These are phyloP conservation scores for Patiria miniata DNA, from an alignment of 35 echinoderm and acorn worm genomes.

Conservation along the genomic window DNA sequence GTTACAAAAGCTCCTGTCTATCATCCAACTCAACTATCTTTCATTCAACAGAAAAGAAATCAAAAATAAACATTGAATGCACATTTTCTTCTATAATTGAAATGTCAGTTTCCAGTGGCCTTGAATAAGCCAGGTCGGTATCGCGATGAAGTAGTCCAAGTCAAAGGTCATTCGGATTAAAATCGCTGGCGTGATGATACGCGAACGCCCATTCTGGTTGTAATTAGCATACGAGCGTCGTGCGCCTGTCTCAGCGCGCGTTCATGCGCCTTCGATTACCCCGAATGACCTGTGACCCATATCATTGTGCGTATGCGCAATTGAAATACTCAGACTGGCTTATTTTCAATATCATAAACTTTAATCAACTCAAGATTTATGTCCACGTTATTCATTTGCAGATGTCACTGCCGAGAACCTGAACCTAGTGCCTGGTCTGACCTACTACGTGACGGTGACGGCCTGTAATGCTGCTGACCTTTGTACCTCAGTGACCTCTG, in stretches of 20 bases:
- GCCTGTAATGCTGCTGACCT: conserved; percentile 56
- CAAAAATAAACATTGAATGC: neutral
- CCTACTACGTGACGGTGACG: conserved; percentile 43
- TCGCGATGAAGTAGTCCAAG: too few relatives aligned
- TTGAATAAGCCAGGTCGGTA: neutral
- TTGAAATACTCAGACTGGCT: neutral
- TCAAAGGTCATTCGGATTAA: too few relatives aligned
- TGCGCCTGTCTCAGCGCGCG: too few relatives aligned
- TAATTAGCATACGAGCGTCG: too few relatives aligned
- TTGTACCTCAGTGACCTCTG: conserved; percentile 55
- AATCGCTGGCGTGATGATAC: too few relatives aligned
- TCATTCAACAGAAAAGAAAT: neutral
- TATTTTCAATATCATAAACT: neutral
- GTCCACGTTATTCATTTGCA: neutral
- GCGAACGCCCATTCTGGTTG: too few relatives aligned
- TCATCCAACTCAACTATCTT: neutral
- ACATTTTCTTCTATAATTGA: neutral
- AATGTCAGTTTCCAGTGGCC: neutral
- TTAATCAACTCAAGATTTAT: neutral
- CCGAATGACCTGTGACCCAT: too few relatives aligned
- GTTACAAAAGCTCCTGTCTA: neutral
- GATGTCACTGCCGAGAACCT: conserved; percentile 19
- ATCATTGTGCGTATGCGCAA: too few relatives aligned
- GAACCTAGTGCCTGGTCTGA: conserved; percentile 33
- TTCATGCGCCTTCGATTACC: too few relatives aligned